Evolutionary conservation across 2,888 invertebrate genomes (phyloP).

Genomic region (Leucoma salicis): DNA sequence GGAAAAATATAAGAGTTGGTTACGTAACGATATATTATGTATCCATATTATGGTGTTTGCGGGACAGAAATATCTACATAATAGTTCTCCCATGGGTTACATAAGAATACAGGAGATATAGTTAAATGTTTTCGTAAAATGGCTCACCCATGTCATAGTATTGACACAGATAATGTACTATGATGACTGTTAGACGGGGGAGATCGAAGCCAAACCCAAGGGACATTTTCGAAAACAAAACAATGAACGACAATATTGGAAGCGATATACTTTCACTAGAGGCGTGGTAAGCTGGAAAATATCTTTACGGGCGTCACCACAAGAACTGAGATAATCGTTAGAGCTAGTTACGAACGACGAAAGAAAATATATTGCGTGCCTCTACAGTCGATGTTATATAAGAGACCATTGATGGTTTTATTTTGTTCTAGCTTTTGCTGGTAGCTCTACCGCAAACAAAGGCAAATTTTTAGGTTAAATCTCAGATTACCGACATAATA

Average conservation of each 20-base stretch:
- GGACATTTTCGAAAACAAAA: constrained; percentile 68
- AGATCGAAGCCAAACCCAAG: constrained; percentile 44
- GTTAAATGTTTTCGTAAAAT: constrained; percentile 73
- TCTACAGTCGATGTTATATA: too few species aligned
- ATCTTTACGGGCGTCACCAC: too few species aligned
- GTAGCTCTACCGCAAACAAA: too few species aligned
- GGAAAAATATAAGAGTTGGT: constrained; percentile 35
- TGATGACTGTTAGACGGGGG: constrained; percentile 42
- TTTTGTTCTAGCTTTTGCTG: too few species aligned
- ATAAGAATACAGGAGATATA: constrained; percentile 71
- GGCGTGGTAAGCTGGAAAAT: too few species aligned
- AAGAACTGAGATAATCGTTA: too few species aligned
- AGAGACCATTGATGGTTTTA: too few species aligned
- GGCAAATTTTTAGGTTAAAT: too few species aligned
- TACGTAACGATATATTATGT: constrained; percentile 39
- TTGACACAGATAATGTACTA: constrained; percentile 75
- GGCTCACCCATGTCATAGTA: constrained; percentile 63
- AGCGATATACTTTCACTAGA: constrained; percentile 58
- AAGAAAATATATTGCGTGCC: too few species aligned
- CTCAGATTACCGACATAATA: too few species aligned
- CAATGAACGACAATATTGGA: constrained; percentile 66
- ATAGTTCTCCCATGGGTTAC: constrained; percentile 67
- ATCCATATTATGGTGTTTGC: constrained; percentile 50
- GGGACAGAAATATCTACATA: constrained; percentile 63
- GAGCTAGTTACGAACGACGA: too few species aligned